Conservation (phyloP, 2,888 invertebrate species). For the Patella depressa region DNA sequence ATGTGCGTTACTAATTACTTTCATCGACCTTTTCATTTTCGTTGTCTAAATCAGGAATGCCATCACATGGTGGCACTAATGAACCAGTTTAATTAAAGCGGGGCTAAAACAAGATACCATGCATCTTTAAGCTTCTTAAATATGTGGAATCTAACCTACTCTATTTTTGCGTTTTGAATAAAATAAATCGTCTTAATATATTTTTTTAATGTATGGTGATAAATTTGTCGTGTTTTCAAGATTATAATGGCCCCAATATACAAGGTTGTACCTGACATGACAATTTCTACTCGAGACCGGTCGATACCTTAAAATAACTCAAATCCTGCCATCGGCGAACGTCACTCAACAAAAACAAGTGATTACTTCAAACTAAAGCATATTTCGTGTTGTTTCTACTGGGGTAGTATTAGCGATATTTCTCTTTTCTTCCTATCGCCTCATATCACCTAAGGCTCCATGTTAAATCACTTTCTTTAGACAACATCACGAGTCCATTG, state of each 20-base stretch:
- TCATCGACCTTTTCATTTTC: no score
- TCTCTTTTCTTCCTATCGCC: neutral
- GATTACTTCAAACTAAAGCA: slow-evolving; percentile 12
- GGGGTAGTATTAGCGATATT: neutral
- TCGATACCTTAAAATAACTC: slow-evolving; percentile 8
- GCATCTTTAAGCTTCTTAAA: no score
- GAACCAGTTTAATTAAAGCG: no score
- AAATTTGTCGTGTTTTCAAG: neutral
- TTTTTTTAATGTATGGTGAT: no score
- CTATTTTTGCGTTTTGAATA: no score
- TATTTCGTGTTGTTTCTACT: slow-evolving; percentile 10
- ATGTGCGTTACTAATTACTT: no score
- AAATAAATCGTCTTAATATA: no score
- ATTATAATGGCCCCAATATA: neutral
- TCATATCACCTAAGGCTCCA: slow-evolving; percentile 6
- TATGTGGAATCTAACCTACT: no score
- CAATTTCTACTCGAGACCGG: slow-evolving; percentile 4
- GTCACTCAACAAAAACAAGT: neutral
- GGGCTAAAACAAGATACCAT: no score
- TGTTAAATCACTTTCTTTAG: slow-evolving; percentile 9
- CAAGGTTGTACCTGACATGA: slow-evolving; percentile 1
- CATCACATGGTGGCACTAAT: no score
- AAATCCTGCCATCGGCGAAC: neutral
- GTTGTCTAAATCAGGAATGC: no score
- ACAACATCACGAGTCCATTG: neutral